These are phyloP conservation scores for Crenuchus spilurus DNA, from an alignment of 2,797 vertebrate genomes.

Conservation along the genomic window DNA sequence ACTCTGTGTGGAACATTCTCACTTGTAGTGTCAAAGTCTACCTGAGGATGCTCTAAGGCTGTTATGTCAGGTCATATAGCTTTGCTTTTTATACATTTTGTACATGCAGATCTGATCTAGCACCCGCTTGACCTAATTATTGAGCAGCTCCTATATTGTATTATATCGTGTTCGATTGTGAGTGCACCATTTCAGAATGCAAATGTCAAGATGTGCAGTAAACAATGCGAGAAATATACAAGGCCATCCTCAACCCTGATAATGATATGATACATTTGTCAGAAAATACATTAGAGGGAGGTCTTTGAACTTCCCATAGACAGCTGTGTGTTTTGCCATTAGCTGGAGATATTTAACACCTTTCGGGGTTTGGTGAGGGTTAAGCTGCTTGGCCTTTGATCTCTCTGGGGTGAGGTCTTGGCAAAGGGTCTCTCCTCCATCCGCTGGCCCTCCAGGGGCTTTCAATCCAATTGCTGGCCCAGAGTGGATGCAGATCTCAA, in stretches of 20 bases:
- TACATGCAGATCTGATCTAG: background rate
- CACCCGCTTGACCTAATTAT: background rate
- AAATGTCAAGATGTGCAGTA: background rate
- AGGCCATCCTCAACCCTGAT: background rate
- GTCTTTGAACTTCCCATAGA: constrained; percentile 65
- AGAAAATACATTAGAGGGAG: constrained; percentile 39
- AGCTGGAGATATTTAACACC: constrained; percentile 81
- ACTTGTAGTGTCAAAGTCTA: background rate
- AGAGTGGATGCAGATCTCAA: constrained; percentile 98
- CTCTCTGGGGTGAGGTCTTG: constrained; percentile 75
- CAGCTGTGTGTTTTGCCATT: constrained; percentile 64
- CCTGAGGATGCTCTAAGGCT: too few relatives aligned
- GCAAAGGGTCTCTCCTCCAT: constrained; percentile 75
- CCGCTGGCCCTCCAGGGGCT: constrained; percentile 76
- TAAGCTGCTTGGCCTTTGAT: constrained; percentile 82
- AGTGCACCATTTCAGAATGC: too few relatives aligned
- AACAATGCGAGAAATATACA: background rate
- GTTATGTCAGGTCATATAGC: background rate
- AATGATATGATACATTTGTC: constrained; percentile 24
- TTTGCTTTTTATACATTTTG: background rate
- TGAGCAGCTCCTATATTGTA: background rate
- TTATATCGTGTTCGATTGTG: too few relatives aligned
- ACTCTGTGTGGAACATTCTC: background rate
- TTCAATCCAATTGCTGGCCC: constrained; percentile 92
- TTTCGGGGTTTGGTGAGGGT: constrained; percentile 74